Evolutionary conservation across 2,797 vertebrate species (phyloP).

Genomic region (Etheostoma nigrum): DNA sequence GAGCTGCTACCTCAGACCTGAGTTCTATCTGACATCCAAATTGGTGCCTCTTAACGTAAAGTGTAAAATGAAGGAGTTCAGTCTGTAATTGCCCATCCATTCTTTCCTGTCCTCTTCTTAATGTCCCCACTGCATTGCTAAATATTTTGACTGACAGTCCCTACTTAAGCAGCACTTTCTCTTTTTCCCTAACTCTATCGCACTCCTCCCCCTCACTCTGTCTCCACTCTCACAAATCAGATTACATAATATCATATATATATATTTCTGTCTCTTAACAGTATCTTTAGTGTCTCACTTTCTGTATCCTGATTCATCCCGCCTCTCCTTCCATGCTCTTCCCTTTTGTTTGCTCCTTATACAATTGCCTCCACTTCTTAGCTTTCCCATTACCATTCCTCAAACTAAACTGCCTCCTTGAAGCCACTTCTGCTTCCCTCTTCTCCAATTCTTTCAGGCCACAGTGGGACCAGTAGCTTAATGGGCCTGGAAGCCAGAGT

Average conservation of each 20-base stretch:
- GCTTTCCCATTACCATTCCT: conserved; percentile 28
- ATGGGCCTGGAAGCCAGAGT: conserved; percentile 69
- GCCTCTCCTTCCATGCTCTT: neutral
- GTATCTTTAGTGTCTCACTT: conserved; percentile 42
- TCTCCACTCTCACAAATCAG: conserved; percentile 53
- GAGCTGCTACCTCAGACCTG: conserved; percentile 23
- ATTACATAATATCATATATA: conserved; percentile 61
- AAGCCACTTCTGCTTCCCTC: conserved; percentile 10
- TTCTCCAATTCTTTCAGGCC: conserved; percentile 35
- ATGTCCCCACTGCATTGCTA: conserved; percentile 39
- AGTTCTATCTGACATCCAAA: conserved; percentile 42
- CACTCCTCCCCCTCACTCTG: conserved; percentile 50
- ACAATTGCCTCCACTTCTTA: conserved; percentile 4
- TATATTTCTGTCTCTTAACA: conserved; percentile 49
- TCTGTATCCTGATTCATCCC: conserved; percentile 21
- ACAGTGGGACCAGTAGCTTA: conserved; percentile 48
- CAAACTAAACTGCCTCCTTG: conserved; percentile 1
- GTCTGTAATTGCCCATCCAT: conserved; percentile 32
- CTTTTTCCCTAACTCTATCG: conserved; percentile 37
- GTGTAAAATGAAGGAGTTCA: conserved; percentile 24
- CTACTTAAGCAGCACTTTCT: conserved; percentile 44
- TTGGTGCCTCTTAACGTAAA: conserved; percentile 25
- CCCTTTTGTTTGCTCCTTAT: conserved; percentile 15
- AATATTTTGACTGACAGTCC: conserved; percentile 55
- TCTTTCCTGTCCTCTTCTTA: conserved; percentile 15